These are phyloP conservation scores for Burhinus bistriatus DNA, from an alignment of 2,113 vertebrate species.

Conservation along the genomic window DNA sequence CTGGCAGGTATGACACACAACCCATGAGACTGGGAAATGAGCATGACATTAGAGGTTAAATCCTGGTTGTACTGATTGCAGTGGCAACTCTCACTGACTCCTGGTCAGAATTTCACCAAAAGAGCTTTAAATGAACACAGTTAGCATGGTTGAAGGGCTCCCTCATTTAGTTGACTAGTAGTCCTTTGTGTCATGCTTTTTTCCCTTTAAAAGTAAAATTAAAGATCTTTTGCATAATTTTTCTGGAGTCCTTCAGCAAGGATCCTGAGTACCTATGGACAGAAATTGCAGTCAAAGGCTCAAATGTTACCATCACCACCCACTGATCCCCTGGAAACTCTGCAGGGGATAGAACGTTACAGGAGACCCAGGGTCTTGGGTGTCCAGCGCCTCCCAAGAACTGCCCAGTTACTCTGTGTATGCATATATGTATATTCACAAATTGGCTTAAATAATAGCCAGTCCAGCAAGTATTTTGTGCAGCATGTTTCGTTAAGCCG, in stretches of 20 bases:
- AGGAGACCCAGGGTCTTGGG: not conserved
- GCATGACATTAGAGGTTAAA: not conserved
- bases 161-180: not conserved
- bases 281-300: not conserved
- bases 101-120: not conserved
- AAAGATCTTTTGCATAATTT: not conserved
- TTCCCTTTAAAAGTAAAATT: not conserved
- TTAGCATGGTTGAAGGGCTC: not conserved
- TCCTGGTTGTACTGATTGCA: not conserved
- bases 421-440: not conserved
- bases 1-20: not conserved
- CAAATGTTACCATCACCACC: not conserved
- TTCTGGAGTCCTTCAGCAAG: not conserved
- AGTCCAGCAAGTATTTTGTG: not conserved
- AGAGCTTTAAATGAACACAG: not conserved
- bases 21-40: not conserved
- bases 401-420: not conserved
- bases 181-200: not conserved
- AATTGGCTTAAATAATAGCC: not conserved
- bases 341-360: not conserved
- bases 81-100: not conserved
- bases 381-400: not conserved
- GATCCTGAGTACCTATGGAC: not conserved
- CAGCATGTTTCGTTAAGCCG: not conserved
- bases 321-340: not conserved